Conservation (phyloP, 2,113 vertebrate species). For the Rhombomys opimus region DNA sequence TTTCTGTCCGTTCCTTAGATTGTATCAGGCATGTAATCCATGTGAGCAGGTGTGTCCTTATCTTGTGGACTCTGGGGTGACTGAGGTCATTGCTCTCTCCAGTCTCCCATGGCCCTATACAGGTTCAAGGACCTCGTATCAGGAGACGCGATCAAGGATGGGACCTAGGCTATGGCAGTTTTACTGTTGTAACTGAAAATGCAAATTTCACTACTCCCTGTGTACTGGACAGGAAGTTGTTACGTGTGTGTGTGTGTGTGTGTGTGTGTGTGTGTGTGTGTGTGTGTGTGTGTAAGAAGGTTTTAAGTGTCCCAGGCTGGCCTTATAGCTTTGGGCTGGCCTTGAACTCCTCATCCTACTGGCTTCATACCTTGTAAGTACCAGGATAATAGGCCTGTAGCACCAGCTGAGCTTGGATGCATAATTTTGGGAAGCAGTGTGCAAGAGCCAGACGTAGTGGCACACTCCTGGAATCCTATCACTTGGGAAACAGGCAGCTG, state of each 20-base stretch:
- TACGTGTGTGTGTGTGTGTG: background rate
- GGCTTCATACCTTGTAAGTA: background rate
- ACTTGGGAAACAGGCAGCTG: background rate
- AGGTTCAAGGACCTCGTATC: conserved; percentile 7
- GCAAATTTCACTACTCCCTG: background rate
- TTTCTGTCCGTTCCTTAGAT: background rate
- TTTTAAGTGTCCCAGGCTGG: background rate
- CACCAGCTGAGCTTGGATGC: background rate
- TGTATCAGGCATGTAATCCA: background rate
- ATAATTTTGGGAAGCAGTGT: conserved; percentile 23
- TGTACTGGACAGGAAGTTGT: conserved; percentile 5
- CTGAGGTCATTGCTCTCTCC: background rate
- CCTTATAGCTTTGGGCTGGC: background rate
- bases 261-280: background rate
- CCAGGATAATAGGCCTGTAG: background rate
- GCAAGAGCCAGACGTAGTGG: background rate
- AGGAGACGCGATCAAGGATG: conserved; percentile 10
- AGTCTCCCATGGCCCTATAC: background rate
- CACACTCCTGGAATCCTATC: background rate
- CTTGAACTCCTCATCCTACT: background rate
- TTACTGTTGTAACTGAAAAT: conserved; percentile 42
- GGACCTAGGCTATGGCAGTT: background rate
- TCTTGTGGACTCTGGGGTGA: conserved; percentile 36
- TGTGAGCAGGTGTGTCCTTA: conserved; percentile 12
- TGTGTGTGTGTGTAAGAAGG: background rate